A percentile compares a stretch with the other conserved stretches of the same genome.
These are phyloP conservation scores for Archegozetes longisetosus DNA, from an alignment of 1,140 invertebrate species.

Conservation along the genomic window DNA sequence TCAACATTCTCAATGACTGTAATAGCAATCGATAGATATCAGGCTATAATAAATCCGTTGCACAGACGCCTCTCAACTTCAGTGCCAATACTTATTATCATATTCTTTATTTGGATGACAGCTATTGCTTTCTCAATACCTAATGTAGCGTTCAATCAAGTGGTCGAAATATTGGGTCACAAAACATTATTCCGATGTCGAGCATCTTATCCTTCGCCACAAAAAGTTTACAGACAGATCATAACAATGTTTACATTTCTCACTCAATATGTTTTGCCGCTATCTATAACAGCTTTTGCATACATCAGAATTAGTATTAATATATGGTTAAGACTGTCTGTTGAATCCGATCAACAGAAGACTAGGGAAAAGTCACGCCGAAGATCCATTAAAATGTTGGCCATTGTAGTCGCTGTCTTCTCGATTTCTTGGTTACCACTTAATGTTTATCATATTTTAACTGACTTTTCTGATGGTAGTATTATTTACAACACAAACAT, in stretches of 20 bases:
- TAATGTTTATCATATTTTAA: constrained; percentile 32
- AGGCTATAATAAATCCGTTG: constrained; percentile 7
- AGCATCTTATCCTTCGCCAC: not conserved
- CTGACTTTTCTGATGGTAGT: constrained; percentile 26
- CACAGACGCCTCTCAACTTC: constrained; percentile 2
- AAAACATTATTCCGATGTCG: not conserved
- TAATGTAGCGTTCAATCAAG: constrained; percentile 9
- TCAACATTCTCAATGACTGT: constrained; percentile 12
- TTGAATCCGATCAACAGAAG: not conserved
- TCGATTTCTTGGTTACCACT: constrained; percentile 37
- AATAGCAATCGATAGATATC: constrained; percentile 11
- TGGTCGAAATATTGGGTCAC: not conserved
- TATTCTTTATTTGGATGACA: constrained; percentile 4
- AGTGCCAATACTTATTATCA: constrained; percentile 3
- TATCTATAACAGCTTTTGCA: constrained; percentile 9
- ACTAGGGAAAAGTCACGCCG: not conserved
- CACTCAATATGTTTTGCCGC: constrained; percentile 8
- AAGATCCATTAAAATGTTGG: constrained; percentile 37
- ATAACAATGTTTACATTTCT: constrained; percentile 13
- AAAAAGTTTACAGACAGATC: not conserved
- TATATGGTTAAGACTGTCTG: not conserved
- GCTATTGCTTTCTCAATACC: constrained; percentile 2
- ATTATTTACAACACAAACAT: constrained; percentile 26
- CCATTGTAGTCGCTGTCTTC: constrained; percentile 36
- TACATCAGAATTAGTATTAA: constrained; percentile 8